Conservation (phyloP, 2,888 invertebrate species). For the Drosophila mimetica region DNA sequence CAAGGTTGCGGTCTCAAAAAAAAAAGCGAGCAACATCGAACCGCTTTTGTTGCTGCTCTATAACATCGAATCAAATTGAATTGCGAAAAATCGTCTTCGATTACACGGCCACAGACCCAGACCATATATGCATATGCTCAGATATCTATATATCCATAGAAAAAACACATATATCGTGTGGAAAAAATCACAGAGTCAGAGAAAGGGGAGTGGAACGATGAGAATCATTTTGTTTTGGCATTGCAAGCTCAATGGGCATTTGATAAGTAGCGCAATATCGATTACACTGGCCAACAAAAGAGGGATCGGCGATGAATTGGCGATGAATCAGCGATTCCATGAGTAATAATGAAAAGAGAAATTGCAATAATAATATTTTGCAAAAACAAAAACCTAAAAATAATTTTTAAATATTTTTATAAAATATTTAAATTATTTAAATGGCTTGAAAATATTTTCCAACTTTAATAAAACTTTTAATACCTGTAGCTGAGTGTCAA, state of each 20-base stretch:
- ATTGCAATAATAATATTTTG: too few relatives aligned
- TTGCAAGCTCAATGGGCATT: slow-evolving; percentile 29
- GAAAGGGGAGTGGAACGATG: slow-evolving; percentile 2
- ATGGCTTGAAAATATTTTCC: too few relatives aligned
- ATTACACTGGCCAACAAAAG: slow-evolving; percentile 20
- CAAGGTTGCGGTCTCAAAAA: slow-evolving; percentile 30
- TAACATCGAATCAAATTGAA: slow-evolving; percentile 8
- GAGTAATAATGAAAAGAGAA: slow-evolving; percentile 1
- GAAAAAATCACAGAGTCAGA: not conserved
- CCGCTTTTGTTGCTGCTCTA: slow-evolving; percentile 3
- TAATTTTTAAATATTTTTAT: too few relatives aligned
- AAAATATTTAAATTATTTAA: too few relatives aligned
- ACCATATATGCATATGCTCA: slow-evolving; percentile 15
- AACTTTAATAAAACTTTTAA: too few relatives aligned
- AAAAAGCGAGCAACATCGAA: slow-evolving; percentile 6
- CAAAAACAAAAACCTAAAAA: too few relatives aligned
- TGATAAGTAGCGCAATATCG: slow-evolving; percentile 18
- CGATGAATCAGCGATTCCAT: not conserved
- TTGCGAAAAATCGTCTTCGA: slow-evolving; percentile 32
- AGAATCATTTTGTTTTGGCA: slow-evolving; percentile 30
- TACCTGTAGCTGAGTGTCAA: not conserved
- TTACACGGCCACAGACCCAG: slow-evolving; percentile 33
- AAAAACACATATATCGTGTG: not conserved
- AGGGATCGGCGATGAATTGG: too few relatives aligned
- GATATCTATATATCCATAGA: not conserved